A percentile compares a stretch with the other conserved stretches of the same genome.
Conservation (phyloP, 2,113 vertebrate genomes). For the Lathamus discolor region DNA sequence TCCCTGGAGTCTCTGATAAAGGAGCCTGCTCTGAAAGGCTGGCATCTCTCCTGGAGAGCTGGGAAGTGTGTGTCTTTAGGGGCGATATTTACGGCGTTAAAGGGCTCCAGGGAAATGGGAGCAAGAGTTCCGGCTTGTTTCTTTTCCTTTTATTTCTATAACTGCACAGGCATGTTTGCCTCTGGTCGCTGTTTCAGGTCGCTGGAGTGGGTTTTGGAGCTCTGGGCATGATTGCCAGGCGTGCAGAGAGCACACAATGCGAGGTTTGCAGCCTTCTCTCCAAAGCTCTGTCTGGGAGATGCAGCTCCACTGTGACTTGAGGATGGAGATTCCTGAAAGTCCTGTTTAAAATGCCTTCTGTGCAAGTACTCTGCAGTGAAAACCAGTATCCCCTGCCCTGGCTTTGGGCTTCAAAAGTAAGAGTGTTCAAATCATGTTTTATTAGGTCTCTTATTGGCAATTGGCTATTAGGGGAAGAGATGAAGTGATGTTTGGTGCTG, state of each 20-base stretch:
- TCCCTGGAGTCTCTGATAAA: conserved; percentile 36
- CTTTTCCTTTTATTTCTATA: neutral
- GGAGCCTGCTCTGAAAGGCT: neutral
- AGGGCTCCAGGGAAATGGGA: conserved; percentile 26
- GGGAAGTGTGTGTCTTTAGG: neutral
- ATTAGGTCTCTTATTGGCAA: neutral
- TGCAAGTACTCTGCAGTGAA: neutral
- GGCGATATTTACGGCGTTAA: neutral
- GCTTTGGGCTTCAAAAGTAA: neutral
- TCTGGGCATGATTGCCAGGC: neutral
- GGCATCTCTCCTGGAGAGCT: conserved; percentile 2
- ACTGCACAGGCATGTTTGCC: neutral
- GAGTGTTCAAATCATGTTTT: neutral
- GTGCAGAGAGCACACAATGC: neutral
- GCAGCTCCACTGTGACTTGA: neutral
- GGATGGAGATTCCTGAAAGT: neutral
- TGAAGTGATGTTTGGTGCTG: neutral
- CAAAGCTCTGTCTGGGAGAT: neutral
- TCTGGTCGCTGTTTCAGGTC: neutral
- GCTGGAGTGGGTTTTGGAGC: neutral
- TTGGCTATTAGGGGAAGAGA: neutral
- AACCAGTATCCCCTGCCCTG: neutral
- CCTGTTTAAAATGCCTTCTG: neutral
- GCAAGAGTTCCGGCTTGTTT: conserved; percentile 3
- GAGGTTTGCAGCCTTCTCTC: neutral